phyloP scores from a whole-genome alignment of 2,888 invertebrate species.

The Rhabditoides inermis region DNA sequence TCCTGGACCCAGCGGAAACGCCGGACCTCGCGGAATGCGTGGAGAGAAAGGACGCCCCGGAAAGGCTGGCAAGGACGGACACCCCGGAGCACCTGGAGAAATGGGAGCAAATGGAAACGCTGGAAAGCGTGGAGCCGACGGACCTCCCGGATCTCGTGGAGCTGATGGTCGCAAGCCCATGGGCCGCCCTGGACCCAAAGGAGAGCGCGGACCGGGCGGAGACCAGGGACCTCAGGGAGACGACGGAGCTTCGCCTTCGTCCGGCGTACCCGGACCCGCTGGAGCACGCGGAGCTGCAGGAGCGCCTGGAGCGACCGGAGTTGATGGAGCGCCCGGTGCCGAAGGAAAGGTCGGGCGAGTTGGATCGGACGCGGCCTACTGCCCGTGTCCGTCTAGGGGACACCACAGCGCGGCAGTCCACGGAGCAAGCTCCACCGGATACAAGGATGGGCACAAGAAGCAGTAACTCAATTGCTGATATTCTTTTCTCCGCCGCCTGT shows the following conservation, averaged over 20 bases:
- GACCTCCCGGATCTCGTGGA: constrained; percentile 2
- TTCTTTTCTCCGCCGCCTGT: too few relatives aligned
- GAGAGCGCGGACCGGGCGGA: constrained; percentile 4
- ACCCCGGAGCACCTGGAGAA: neutral
- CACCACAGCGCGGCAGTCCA: too few relatives aligned
- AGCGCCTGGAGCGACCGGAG: constrained; percentile 1
- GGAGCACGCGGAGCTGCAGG: constrained; percentile 5
- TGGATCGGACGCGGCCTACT: too few relatives aligned
- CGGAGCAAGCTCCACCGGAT: too few relatives aligned
- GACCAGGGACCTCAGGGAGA: neutral
- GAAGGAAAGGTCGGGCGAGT: constrained; percentile 8
- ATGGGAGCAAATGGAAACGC: neutral
- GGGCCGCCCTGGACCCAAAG: constrained; percentile 7
- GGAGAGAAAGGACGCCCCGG: constrained; percentile 4
- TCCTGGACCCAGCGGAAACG: neutral
- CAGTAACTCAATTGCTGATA: too few relatives aligned
- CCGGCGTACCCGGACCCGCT: constrained; percentile 5
- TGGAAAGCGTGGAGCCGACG: neutral
- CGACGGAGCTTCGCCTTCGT: neutral
- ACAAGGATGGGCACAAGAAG: too few relatives aligned
- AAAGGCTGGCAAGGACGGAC: constrained; percentile 1
- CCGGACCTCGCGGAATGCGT: constrained; percentile 4
- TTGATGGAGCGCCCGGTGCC: constrained; percentile 4
- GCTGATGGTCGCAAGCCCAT: constrained; percentile 7
- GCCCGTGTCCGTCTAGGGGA: too few relatives aligned